phyloP scores from a whole-genome alignment of 2,113 vertebrate species.

The Triplophysa rosa region DNA sequence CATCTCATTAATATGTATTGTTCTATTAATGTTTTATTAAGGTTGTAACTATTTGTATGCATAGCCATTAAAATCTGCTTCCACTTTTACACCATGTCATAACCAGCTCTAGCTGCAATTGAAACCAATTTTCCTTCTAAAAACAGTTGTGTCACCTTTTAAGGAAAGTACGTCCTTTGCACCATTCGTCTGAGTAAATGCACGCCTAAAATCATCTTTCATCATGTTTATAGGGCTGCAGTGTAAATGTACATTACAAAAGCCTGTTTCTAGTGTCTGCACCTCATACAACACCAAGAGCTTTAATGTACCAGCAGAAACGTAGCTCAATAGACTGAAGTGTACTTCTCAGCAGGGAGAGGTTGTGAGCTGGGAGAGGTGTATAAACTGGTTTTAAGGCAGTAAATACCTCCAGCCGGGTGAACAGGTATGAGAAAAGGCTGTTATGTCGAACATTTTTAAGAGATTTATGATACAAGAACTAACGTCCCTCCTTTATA shows the following conservation, averaged over 20 bases:
- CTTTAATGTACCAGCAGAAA: not conserved
- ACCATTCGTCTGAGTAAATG: not conserved
- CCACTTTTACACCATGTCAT: too few species aligned
- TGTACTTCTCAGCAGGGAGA: constrained; percentile 19
- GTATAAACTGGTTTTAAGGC: constrained; percentile 64
- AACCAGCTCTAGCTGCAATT: too few species aligned
- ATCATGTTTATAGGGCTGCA: not conserved
- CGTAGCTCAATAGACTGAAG: not conserved
- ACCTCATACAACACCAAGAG: not conserved
- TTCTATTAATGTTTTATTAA: too few species aligned
- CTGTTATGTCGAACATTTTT: not conserved
- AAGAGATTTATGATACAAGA: not conserved
- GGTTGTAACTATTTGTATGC: too few species aligned
- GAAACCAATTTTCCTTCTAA: not conserved
- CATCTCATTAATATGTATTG: too few species aligned
- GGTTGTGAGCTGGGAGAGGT: constrained; percentile 31
- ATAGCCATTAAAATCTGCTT: too few species aligned
- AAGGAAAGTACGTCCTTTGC: not conserved
- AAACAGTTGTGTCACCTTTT: not conserved
- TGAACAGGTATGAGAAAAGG: constrained; percentile 33
- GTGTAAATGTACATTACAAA: not conserved
- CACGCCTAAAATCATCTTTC: not conserved
- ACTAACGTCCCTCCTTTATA: not conserved
- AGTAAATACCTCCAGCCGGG: constrained; percentile 52
- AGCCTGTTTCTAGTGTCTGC: not conserved